Evolutionary conservation across 2,113 vertebrate genomes (phyloP), one percentile per base, ranked within the genome.

Genomic region (Tragelaphus strepsiceros): DNA sequence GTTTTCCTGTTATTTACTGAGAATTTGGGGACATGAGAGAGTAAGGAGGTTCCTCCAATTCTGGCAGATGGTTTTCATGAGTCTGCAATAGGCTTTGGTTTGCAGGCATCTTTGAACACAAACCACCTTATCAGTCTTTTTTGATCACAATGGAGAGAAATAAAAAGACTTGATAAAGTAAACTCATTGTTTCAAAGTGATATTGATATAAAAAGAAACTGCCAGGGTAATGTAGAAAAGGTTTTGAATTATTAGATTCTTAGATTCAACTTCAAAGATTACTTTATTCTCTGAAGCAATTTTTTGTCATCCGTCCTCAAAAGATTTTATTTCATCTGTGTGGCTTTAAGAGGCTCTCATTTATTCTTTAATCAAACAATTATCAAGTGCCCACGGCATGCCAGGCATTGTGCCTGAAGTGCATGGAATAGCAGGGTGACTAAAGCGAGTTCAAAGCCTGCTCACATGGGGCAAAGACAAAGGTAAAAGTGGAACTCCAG

Each of bases 221-320:
- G 84, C 88, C 39, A 35, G 6, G 6, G 8, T 58, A 56, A 61
- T 62, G 7, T 49, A 22, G 30, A 88, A 35, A 67, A 92, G 46
- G 8, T 30, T 90, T 97, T 98, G 91, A 91, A 95, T 90, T 71
- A 95, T 92, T 85, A 78, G 77, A 61, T 71, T 94, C 7, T 15
- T 78, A 87, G 94, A 93, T 88, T 92, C 77, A 83, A 35, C 56
- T 85, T 97, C 90, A 97, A 98, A 97, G 64, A 85, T 35, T 21
- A n/a, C 59, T 96, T 85, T 92, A 88, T 89, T 90, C 61, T 96
- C 51, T 67, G n/a, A 85, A 58, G 32, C 15, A 59, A 86, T 21
- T 90, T 96, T 78, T 94, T 89, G 28, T 92, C 64, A 78, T 49
- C 43, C 3, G 1, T 39, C 17, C 9, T 96, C 67, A 91, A 62